These are phyloP conservation scores for Caenorhabditis sp. DNA, from an alignment of 2,888 invertebrate genomes.

Conservation along the genomic window DNA sequence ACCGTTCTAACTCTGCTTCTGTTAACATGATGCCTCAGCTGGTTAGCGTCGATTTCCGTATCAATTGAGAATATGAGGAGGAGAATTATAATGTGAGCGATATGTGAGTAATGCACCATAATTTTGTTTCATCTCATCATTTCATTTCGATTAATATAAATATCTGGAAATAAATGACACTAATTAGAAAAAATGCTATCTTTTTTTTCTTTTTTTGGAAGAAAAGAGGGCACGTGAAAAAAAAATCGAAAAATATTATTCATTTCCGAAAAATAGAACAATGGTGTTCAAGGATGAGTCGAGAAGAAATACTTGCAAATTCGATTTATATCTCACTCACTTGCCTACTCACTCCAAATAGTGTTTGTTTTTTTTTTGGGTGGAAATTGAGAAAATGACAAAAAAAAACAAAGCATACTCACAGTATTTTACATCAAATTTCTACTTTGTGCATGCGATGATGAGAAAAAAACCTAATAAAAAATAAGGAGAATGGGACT, in stretches of 20 bases:
- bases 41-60: background rate
- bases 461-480: background rate
- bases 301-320: background rate
- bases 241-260: background rate
- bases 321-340: background rate
- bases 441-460: too few relatives aligned
- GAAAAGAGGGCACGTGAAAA: background rate
- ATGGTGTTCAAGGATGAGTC: background rate
- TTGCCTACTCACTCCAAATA: background rate
- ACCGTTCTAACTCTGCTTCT: background rate
- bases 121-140: background rate
- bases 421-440: too few relatives aligned
- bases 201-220: too few relatives aligned
- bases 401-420: too few relatives aligned
- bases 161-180: too few relatives aligned
- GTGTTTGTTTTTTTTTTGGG: background rate
- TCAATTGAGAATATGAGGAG: background rate
- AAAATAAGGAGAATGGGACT: background rate
- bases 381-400: background rate
- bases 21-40: background rate
- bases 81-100: background rate
- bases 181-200: too few relatives aligned
- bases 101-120: background rate
- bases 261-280: background rate
- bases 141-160: too few relatives aligned